Evolutionary conservation across 2,797 vertebrate species (phyloP), one percentile per base, ranked within the genome.

Genomic region (Lithobates sylvaticus): DNA sequence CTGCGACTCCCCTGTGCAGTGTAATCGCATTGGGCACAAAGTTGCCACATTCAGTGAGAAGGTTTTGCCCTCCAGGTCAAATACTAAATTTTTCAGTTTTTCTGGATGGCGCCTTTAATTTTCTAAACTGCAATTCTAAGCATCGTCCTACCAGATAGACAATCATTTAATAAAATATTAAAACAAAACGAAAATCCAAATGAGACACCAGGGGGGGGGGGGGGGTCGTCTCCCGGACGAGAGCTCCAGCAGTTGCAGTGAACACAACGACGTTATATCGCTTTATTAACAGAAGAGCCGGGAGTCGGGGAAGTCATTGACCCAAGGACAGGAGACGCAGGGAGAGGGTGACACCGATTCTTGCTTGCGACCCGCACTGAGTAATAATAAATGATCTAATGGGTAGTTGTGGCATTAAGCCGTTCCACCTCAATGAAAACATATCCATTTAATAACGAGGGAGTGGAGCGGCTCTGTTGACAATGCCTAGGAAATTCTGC

Each of bases 351-450:
- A 81, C 78, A 69, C 67, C 12, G 67, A n/a, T 80, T 58, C 36
- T 50, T 10, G 67, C 78, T 81, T 50, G 16, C 16, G 65, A 69
- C 18, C 65, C n/a, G 7, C 68, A 71, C 36, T 26, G 58, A 81
- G 68, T 23, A 23, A 50, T 65, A 79, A 85, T 79, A 78, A 78
- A 85, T 65, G 44, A 61, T 69, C 69, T 23, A 77, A 71, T 78
- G 42, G 68, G 47, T 78, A 42, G 75, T 78, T 78, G 77, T 39
- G 76, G 65, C 50, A 78, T 76, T n/a, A 84, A 71, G 70, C 32
- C 3, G 69, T 85, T 85, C 76, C 68, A 39, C 77, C 67, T 79
- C 58, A 69, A 58, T 76, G 84, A 76, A 75, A 68, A 81, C 65
- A 76, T 70, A 76, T 77, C 71, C 61, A 76, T 71, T 81, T 76